Conservation (phyloP, 2,888 invertebrate genomes). For the Pemphredon lugubris region DNA sequence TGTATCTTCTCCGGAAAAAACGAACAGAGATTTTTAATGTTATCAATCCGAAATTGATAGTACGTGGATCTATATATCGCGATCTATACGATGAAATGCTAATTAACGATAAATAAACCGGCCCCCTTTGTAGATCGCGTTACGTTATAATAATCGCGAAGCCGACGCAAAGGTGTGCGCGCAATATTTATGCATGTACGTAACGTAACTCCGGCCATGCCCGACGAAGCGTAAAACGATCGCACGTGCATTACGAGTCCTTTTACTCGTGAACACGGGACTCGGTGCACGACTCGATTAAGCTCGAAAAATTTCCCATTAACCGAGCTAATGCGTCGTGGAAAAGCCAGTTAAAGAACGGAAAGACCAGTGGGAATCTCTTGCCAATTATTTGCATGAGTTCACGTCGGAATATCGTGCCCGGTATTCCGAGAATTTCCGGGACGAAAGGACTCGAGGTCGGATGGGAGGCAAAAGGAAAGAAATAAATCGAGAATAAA, state of each 20-base stretch:
- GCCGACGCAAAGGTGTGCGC: too few species aligned
- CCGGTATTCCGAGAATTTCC: constrained; percentile 49
- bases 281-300: not conserved
- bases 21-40: too few species aligned
- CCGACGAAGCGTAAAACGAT: not conserved
- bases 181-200: too few species aligned
- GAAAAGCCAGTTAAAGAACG: not conserved
- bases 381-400: constrained; percentile 62
- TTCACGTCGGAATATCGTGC: constrained; percentile 47
- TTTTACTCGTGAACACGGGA: not conserved
- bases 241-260: constrained; percentile 6
- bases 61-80: too few species aligned
- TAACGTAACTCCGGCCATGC: too few species aligned
- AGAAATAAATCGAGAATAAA: not conserved
- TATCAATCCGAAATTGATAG: too few species aligned
- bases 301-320: constrained; percentile 59
- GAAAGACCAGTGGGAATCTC: constrained; percentile 33
- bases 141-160: too few species aligned
- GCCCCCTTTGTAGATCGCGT: too few species aligned
- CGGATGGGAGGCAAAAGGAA: not conserved
- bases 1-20: too few species aligned
- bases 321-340: constrained; percentile 48
- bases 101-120: too few species aligned
- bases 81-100: too few species aligned
- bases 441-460: constrained; percentile 22